Conservation (phyloP, 1,140 invertebrate genomes). For the Drosophila pruinosa region DNA sequence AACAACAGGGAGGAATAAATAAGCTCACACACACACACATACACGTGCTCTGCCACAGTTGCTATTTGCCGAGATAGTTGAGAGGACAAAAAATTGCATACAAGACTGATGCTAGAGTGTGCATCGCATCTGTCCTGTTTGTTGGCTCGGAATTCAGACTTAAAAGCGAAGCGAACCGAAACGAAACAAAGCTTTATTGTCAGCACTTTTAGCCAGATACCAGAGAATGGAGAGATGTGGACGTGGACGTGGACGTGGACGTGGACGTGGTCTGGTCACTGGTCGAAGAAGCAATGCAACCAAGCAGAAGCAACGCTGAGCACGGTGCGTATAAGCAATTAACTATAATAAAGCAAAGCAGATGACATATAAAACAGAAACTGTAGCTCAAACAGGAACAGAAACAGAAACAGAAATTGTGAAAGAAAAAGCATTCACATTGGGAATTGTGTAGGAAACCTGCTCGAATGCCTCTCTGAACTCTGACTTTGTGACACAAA, state of each 20-base stretch:
- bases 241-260: too few species aligned
- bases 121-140: conserved; percentile 1
- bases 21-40: conserved; percentile 15
- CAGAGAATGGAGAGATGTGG: background rate
- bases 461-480: conserved; percentile 43
- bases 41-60: background rate
- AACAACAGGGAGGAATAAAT: conserved; percentile 49
- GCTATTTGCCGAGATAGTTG: conserved; percentile 15
- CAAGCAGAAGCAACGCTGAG: conserved; percentile 29
- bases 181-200: conserved; percentile 46
- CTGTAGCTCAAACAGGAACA: background rate
- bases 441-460: conserved; percentile 53
- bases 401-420: conserved; percentile 3
- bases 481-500: conserved; percentile 8
- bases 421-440: conserved; percentile 28
- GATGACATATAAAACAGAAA: conserved; percentile 23
- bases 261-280: background rate
- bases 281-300: background rate
- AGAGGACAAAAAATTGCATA: conserved; percentile 12
- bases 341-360: conserved; percentile 61
- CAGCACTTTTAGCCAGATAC: conserved; percentile 47
- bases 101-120: background rate
- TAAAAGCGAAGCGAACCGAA: conserved; percentile 31
- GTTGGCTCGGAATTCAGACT: conserved; percentile 7
- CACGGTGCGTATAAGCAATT: conserved; percentile 66